Evolutionary conservation across 2,888 invertebrate species (phyloP), one percentile per base, ranked within the genome.

Genomic region (Thera obeliscata): DNA sequence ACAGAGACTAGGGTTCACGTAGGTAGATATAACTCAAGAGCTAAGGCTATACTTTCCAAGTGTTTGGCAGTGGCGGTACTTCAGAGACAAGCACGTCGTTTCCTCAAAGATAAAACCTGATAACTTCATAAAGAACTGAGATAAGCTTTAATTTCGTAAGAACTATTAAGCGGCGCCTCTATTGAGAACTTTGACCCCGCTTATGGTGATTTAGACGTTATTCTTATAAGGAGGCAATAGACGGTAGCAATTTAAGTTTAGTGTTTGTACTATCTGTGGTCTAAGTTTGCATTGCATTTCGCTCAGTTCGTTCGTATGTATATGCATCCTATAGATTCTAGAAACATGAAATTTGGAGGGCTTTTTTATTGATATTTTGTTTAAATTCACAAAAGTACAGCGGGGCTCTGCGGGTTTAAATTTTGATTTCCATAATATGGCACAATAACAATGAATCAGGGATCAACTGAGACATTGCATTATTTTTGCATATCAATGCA

Each of bases 71-170:
- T 41, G 48, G 11, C 66, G 56, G 67, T 55, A 62, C 58, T 43
- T 62, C 38, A 57, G 59, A 71, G 66, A 58, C 77, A 88, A 90
- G 88, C 88, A 90, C 76, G 81, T 71, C 76, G 79, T 85, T 87
- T 87, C 87, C 82, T 79, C 74, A 76, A 81, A 88, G 87, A 90
- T 89, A 88, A 88, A 81, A 74, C 75, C 78, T 85, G 86, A 90
- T 89, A 87, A 86, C 81, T 77, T 71, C 82, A 82, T 87, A 88
- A 87, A 81, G 74, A 75, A 33, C 2, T 72, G 79, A 90, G 89
- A 90, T 89, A 89, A 88, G 79, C 75, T 84, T 87, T 89, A 87
- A 89, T 89, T 89, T 88, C 85, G 77, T 82, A 83, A 79, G 83
- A 87, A 86, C 83, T 82, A 85, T 82, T 82, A 83, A 78, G 81